Evolutionary conservation across 2,888 invertebrate genomes (phyloP).

Genomic region (Limnephilus rhombicus): DNA sequence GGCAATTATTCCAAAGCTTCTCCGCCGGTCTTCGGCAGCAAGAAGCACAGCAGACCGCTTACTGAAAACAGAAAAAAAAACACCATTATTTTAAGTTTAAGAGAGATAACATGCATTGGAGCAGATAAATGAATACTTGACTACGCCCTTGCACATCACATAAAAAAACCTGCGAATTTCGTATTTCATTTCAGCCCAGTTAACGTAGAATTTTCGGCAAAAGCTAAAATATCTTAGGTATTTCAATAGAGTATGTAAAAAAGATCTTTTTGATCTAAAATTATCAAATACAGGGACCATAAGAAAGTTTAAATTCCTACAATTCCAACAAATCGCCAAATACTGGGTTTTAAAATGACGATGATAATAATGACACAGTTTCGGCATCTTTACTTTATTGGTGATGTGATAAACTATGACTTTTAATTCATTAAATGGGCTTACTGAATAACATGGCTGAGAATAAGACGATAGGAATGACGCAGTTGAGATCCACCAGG

Average conservation of each 20-base stretch:
- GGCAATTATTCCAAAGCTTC: neutral
- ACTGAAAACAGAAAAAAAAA: constrained; percentile 75
- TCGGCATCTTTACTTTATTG: too few species aligned
- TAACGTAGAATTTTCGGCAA: neutral
- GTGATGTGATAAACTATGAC: neutral
- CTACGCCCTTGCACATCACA: too few species aligned
- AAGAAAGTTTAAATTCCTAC: neutral
- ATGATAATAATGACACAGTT: too few species aligned
- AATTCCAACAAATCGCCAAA: neutral
- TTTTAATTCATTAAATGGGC: neutral
- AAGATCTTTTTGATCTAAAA: neutral
- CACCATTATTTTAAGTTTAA: neutral
- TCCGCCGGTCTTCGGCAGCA: constrained; percentile 85
- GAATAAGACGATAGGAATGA: constrained; percentile 85
- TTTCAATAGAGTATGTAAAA: neutral
- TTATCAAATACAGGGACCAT: neutral
- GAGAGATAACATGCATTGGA: neutral
- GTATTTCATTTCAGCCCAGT: neutral
- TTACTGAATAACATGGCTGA: constrained; percentile 79
- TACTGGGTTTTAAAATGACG: too few species aligned
- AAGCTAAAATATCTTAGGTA: neutral
- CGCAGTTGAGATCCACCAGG: constrained; percentile 88
- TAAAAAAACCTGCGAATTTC: neutral
- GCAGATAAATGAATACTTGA: neutral
- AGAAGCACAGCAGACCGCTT: constrained; percentile 85